Percentiles rank a stretch among this genome's conserved stretches.
Conservation (phyloP, 2,797 vertebrate species). For the Epinephelus malabaricus region DNA sequence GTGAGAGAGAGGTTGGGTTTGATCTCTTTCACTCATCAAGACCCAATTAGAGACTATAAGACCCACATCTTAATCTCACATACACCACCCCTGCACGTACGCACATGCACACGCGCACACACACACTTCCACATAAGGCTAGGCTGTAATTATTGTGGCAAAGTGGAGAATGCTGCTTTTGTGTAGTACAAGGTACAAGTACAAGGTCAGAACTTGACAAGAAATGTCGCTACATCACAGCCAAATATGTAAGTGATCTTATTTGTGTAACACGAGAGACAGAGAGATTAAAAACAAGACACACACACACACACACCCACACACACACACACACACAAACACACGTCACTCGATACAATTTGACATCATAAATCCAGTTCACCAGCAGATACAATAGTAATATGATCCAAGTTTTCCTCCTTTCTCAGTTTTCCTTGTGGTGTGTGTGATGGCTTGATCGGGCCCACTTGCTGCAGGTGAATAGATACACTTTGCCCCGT, state of each 20-base stretch:
- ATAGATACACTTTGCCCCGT: constrained; percentile 37
- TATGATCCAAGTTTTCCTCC: constrained; percentile 52
- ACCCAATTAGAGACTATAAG: constrained; percentile 47
- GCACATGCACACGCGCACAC: constrained; percentile 10
- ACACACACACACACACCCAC: background rate
- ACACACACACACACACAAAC: constrained; percentile 5
- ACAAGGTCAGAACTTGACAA: constrained; percentile 48
- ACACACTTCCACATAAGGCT: background rate
- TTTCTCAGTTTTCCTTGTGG: constrained; percentile 34
- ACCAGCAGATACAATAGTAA: constrained; percentile 49
- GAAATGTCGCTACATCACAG: constrained; percentile 12
- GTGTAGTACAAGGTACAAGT: constrained; percentile 5
- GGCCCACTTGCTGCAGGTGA: constrained; percentile 61
- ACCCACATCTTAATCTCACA: background rate
- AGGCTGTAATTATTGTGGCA: constrained; percentile 9
- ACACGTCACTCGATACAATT: constrained; percentile 4
- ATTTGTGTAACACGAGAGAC: constrained; percentile 16
- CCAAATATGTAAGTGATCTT: constrained; percentile 23
- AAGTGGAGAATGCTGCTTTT: constrained; percentile 37
- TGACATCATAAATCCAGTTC: constrained; percentile 51
- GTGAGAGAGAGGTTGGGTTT: constrained; percentile 18
- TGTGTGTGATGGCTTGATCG: constrained; percentile 53
- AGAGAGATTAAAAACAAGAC: constrained; percentile 7
- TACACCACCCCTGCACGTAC: background rate
- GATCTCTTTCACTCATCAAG: constrained; percentile 57